Conservation (phyloP, 2,888 invertebrate genomes). For the Orthonevra nobilis region DNA sequence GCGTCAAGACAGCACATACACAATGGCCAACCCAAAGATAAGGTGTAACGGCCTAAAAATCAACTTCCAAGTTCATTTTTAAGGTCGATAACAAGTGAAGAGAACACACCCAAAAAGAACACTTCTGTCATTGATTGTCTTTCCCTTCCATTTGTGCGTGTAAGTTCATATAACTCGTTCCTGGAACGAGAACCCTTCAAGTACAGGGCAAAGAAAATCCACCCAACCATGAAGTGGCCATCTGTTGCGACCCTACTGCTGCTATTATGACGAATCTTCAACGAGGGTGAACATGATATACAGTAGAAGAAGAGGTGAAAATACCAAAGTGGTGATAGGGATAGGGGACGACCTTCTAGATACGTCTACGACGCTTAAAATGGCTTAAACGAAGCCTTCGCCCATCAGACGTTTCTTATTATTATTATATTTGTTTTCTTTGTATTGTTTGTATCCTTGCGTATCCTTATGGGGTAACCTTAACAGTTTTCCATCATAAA, state of each 20-base stretch:
- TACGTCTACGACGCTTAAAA: slow-evolving; percentile 9
- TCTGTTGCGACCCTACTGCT: slow-evolving; percentile 32
- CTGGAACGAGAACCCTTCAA: slow-evolving; percentile 1
- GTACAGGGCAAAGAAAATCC: slow-evolving; percentile 1
- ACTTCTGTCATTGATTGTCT: slow-evolving; percentile 42
- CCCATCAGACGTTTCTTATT: not conserved
- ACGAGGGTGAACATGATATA: not conserved
- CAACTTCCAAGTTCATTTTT: slow-evolving; percentile 43
- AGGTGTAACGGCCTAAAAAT: slow-evolving; percentile 51
- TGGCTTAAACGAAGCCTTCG: not conserved
- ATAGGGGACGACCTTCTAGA: no score
- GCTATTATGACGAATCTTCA: slow-evolving; percentile 1
- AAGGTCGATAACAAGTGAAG: slow-evolving; percentile 58
- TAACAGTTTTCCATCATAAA: slow-evolving; percentile 13
- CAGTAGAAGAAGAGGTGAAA: slow-evolving; percentile 16
- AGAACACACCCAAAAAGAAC: slow-evolving; percentile 36
- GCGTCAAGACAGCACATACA: slow-evolving; percentile 3
- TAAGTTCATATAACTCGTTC: not conserved
- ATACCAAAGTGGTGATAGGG: slow-evolving; percentile 19
- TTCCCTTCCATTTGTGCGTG: not conserved
- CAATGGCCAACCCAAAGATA: slow-evolving; percentile 2
- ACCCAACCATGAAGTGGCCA: slow-evolving; percentile 49
- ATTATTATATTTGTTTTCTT: not conserved
- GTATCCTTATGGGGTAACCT: not conserved
- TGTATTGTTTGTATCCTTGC: not conserved